Evolutionary conservation across 2,888 invertebrate genomes (phyloP), one percentile per base, ranked within the genome.

Genomic region (Oligia latruncula): DNA sequence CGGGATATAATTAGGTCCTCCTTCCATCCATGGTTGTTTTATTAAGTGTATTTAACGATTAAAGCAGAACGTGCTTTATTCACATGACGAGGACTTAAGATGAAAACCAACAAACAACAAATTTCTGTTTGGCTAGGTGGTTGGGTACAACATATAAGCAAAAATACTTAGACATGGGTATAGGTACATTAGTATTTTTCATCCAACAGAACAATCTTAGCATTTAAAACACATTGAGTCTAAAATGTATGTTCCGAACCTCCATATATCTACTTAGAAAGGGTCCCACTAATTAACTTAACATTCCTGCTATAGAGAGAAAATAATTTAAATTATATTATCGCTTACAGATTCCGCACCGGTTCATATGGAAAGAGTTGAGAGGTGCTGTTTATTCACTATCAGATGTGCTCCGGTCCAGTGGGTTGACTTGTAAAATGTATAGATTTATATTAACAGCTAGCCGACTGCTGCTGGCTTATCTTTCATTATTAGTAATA

Each of bases 361-460:
- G 35, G 29, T 52, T 6, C 29, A 23, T 23, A 15, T 20, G 35
- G 20, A 20, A 20, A 4, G 82, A 90, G 90, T 90, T 91, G 29
- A 29, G 29, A 29, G 1, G 29, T 29, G 29, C 29, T 20, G 55
- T 55, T 55, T 55, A 23, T 55, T 55, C 20, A 55, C 8, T 55
- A 35, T 11, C 70, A 55, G 52, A 35, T 20, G 52, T 70, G 13
- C 35, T 52, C 4, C 11, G 23, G 15, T 55, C 35, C 23, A 23
- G 15, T 52, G 23, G 15, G 15, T 40, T 23, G 35, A 55, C 52
- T 40, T 23, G 23, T 23, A 23, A 43, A 1, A 13, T 35, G 9
- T 71, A 1, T 17, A 9, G 13, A n/a, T 60, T n/a, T 3, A 55
- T 55, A 55, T 55, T 23, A 55, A 55, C 3, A 55, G 55, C 23